phyloP scores from a whole-genome alignment of 2,113 vertebrate species.

The Anoplopoma fimbria region DNA sequence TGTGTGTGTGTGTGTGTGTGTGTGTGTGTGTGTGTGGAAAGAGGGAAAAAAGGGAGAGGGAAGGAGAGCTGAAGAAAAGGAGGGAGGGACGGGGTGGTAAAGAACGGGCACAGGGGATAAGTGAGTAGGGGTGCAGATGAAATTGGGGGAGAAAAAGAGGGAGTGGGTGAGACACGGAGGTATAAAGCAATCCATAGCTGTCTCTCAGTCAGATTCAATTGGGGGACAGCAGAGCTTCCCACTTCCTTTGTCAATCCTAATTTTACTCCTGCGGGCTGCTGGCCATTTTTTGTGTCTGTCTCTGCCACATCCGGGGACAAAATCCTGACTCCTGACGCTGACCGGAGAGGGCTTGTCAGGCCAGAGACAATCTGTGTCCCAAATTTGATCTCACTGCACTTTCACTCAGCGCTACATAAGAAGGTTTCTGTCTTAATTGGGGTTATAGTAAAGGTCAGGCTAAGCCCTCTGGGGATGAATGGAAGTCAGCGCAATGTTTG shows the following conservation, averaged over 20 bases:
- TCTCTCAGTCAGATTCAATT: constrained; percentile 37
- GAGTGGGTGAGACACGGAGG: constrained; percentile 1
- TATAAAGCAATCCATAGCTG: constrained; percentile 12
- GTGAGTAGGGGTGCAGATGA: not conserved
- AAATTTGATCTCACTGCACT: constrained; percentile 48
- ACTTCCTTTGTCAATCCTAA: constrained; percentile 18
- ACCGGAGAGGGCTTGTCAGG: constrained; percentile 36
- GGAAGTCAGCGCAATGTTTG: too few species aligned
- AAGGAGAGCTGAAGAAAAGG: not conserved
- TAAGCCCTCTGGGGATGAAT: constrained; percentile 27
- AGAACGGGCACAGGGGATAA: constrained; percentile 3
- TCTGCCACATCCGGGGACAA: constrained; percentile 44
- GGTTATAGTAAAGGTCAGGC: constrained; percentile 49
- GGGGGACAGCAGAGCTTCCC: constrained; percentile 27
- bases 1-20: not conserved
- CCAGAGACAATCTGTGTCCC: constrained; percentile 14
- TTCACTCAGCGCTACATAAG: too few species aligned
- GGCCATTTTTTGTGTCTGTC: constrained; percentile 17
- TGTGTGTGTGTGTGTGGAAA: too few species aligned
- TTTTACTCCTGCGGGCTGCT: constrained; percentile 25
- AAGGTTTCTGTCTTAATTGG: constrained; percentile 46
- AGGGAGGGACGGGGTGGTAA: not conserved
- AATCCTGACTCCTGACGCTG: constrained; percentile 26
- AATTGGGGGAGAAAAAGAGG: not conserved
- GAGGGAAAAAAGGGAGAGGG: not conserved